A percentile compares a stretch with the other conserved stretches of the same genome.
Conservation (phyloP, 2,113 vertebrate genomes). For the Odobenus rosmarus region DNA sequence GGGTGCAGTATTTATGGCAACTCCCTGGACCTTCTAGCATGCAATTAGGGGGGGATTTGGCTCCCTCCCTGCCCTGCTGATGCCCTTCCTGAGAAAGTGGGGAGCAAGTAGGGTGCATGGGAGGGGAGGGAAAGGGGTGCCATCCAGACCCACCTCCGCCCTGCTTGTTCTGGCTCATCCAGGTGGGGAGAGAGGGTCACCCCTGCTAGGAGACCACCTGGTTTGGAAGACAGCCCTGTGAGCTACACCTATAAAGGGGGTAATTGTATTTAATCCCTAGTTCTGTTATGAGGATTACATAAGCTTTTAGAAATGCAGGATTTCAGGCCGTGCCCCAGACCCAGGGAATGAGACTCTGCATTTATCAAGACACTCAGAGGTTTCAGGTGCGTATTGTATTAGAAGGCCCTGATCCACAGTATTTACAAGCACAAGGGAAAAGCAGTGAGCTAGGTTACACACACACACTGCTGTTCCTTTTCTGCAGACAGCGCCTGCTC, state of each 20-base stretch:
- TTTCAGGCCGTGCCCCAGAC: neutral
- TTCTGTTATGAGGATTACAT: neutral
- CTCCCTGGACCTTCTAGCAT: neutral
- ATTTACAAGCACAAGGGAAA: neutral
- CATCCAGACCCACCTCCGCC: too few relatives aligned
- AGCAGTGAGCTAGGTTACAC: neutral
- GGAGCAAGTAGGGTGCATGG: neutral
- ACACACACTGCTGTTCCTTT: neutral
- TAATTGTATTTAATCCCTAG: neutral
- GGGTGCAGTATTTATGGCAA: neutral
- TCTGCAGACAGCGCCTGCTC: neutral
- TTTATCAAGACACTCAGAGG: neutral
- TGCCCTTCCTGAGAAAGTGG: neutral
- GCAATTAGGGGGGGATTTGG: neutral
- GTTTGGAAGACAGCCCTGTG: neutral
- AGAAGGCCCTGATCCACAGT: neutral
- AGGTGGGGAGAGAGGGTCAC: too few relatives aligned
- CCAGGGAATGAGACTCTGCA: neutral
- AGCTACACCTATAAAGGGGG: neutral
- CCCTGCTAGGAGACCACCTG: too few relatives aligned
- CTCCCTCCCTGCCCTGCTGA: fast-evolving
- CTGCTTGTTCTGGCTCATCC: too few relatives aligned
- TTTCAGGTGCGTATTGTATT: fast-evolving
- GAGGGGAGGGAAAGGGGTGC: neutral
- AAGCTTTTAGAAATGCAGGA: neutral